Evolutionary conservation across 2,113 vertebrate species (phyloP).

Genomic region (Sigmodon hispidus): DNA sequence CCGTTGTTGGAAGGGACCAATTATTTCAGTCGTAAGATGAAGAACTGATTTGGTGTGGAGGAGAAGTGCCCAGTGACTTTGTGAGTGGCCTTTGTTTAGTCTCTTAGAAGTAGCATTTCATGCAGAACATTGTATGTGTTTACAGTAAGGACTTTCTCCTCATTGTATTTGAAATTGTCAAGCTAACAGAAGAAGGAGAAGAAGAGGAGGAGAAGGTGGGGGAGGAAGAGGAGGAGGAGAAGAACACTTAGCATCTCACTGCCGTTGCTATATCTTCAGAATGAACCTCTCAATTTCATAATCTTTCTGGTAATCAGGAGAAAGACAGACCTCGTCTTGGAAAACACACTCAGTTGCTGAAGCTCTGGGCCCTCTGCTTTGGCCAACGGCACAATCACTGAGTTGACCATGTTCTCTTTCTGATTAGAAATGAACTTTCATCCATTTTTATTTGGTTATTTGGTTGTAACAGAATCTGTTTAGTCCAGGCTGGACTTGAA

Average conservation of each 20-base stretch:
- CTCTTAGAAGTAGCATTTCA: not conserved
- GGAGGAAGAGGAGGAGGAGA: too few relatives aligned
- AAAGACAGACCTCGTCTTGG: not conserved
- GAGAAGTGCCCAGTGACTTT: conserved; percentile 34
- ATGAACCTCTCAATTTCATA: conserved; percentile 32
- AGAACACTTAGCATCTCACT: conserved; percentile 31
- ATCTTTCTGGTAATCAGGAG: conserved; percentile 20
- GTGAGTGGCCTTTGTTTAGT: conserved; percentile 44
- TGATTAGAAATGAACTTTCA: conserved; percentile 74
- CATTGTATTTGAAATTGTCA: conserved; percentile 50
- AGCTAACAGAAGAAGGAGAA: conserved; percentile 48
- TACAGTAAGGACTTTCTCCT: conserved; percentile 56
- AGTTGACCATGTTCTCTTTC: conserved; percentile 50
- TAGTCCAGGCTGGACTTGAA: not conserved
- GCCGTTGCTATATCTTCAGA: conserved; percentile 47
- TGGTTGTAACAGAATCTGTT: not conserved
- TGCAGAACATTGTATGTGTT: conserved; percentile 42
- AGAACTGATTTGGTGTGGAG: conserved; percentile 45
- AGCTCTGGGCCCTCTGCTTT: conserved; percentile 16
- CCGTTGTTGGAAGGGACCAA: conserved; percentile 30
- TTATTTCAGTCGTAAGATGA: conserved; percentile 59
- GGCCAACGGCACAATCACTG: conserved; percentile 46
- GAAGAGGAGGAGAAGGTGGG: too few relatives aligned
- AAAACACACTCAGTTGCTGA: conserved; percentile 27
- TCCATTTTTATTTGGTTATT: not conserved